Base-by-base conservation (phyloP, 2,797 vertebrate species). In the Antrozous pallidus region DNA sequence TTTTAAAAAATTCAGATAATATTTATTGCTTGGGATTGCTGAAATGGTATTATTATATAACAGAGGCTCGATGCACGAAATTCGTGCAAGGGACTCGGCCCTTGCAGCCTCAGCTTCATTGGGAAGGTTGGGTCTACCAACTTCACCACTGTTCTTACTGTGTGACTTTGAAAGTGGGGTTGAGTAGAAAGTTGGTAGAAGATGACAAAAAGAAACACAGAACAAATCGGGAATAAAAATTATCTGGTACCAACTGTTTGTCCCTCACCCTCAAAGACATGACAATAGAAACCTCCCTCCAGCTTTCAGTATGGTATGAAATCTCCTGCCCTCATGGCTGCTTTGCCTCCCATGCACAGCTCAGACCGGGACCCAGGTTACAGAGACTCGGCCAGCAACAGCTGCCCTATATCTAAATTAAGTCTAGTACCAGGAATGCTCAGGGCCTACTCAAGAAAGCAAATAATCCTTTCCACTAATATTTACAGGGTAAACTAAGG, bases 141-240 rank as follows among this genome's bases (percentile, higher is more conserved):
- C 2, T 74, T 63, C 70, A 17, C 26, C 67, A 47, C 8, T 49
- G 38, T 28, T 61, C 56, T 61, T 61, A 28, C 47, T 63, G 11
- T 49, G 65, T 90, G 38, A 51, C 58, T 78, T 71, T 61, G 74
- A 63, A 90, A n/a, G 18, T 22, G 33, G 12, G 54, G n/a, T 14
- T 75, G 18, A 87, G n/a, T n/a, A 90, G 54, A 73, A 88, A 91
- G 28, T 77, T 90, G 49, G 74, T 85, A 78, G 71, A 67, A 9
- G 47, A 49, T 70, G 40, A 90, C 61, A 84, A 88, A 73, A 63
- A 49, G 6, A 26, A 74, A 11, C 22, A 31, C 10, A 36, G 77
- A 73, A 51, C 9, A 40, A 75, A 95, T 51, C 2, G 2, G 45
- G 26, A 47, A 26, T 24, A 61, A n/a, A n/a, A n/a, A 61, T 33